Percentiles rank a stretch among this genome's conserved stretches.
phyloP scores from a whole-genome alignment of 2,797 vertebrate species.

The Sitta carolinensis region DNA sequence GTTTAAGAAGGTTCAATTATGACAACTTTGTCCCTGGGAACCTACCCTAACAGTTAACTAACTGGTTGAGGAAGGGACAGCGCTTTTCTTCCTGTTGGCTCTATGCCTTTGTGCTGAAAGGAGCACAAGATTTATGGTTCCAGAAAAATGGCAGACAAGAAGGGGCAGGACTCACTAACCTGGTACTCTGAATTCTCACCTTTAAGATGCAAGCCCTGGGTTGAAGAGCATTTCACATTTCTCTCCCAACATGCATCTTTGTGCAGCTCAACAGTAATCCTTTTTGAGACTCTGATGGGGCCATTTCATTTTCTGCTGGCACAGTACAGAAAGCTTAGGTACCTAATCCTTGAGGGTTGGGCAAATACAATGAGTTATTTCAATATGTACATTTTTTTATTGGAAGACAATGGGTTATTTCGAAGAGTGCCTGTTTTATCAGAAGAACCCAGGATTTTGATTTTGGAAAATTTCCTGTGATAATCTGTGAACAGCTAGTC shows the following conservation, averaged over 20 bases:
- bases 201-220: neutral
- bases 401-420: neutral
- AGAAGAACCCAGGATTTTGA: neutral
- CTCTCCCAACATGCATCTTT: neutral
- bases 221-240: neutral
- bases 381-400: neutral
- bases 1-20: neutral
- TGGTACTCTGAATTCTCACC: neutral
- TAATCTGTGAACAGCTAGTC: conserved; percentile 24
- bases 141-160: conserved; percentile 11
- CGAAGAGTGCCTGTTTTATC: neutral
- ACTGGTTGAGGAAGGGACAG: neutral
- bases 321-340: neutral
- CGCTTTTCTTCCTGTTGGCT: neutral
- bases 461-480: neutral
- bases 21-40: neutral
- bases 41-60: neutral
- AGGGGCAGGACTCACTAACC: neutral
- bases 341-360: neutral
- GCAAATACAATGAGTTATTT: neutral
- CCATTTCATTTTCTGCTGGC: neutral
- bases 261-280: neutral
- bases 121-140: neutral
- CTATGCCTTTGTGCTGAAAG: neutral
- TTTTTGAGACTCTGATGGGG: neutral